Evolutionary conservation across 2,797 vertebrate species (phyloP).

Genomic region (Momotus momota): DNA sequence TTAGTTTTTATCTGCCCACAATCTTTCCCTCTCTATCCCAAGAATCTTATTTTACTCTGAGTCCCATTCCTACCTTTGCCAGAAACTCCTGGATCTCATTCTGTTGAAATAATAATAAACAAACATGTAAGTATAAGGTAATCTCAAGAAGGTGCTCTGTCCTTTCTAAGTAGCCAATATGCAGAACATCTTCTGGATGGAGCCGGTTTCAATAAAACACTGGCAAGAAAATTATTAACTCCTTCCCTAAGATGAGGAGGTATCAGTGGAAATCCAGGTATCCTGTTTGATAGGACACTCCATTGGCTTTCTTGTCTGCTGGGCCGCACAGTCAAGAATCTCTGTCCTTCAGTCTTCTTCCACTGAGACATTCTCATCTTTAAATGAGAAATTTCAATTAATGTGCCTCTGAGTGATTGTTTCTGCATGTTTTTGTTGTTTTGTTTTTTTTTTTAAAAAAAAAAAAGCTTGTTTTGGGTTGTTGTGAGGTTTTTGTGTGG

Average conservation of each 20-base stretch:
- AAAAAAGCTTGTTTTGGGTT: slow-evolving; percentile 7
- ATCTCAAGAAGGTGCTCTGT: neutral
- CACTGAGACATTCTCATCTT: neutral
- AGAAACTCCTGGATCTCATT: neutral
- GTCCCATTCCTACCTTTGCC: neutral
- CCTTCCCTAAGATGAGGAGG: neutral
- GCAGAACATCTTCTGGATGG: neutral
- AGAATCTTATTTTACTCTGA: neutral
- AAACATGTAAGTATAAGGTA: neutral
- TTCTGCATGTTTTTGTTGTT: neutral
- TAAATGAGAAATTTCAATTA: slow-evolving; percentile 50
- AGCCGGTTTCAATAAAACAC: slow-evolving; percentile 7
- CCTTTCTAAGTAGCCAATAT: neutral
- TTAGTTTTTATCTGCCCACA: neutral
- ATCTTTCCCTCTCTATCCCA: neutral
- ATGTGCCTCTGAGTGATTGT: slow-evolving; percentile 22
- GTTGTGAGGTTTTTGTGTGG: neutral
- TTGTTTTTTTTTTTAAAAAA: neutral
- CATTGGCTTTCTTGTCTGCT: neutral
- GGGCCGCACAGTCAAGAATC: neutral
- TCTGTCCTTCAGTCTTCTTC: neutral
- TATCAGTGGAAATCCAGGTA: neutral
- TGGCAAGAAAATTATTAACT: neutral
- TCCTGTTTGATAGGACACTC: neutral
- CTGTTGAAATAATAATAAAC: neutral